phyloP scores from a whole-genome alignment of 2,113 vertebrate species.

The Accipiter cooperii region DNA sequence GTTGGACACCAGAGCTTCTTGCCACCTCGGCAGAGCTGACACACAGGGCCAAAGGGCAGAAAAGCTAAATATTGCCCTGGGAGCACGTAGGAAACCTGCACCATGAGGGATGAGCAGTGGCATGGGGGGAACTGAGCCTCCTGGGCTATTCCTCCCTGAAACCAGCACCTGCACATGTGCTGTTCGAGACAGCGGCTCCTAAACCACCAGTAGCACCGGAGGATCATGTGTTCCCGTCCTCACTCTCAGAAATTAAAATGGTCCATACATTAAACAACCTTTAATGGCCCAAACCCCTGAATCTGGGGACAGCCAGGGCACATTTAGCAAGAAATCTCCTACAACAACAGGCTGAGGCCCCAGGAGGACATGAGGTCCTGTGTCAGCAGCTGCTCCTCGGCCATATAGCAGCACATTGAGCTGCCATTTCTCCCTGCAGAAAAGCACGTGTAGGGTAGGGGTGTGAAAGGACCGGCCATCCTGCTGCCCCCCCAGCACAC shows the following conservation, averaged over 20 bases:
- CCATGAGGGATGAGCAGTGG: not conserved
- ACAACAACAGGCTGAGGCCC: not conserved
- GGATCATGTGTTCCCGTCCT: accelerated
- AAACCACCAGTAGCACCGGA: not conserved
- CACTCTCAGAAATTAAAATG: not conserved
- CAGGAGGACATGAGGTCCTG: not conserved
- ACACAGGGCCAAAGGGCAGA: not conserved
- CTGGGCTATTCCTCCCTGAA: not conserved
- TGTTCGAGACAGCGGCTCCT: accelerated
- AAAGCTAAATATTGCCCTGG: not conserved
- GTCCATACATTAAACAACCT: not conserved
- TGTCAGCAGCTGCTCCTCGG: not conserved
- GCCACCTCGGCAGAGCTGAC: not conserved
- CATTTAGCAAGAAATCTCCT: not conserved
- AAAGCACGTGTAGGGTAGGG: not conserved
- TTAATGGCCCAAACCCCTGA: not conserved
- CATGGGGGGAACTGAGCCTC: not conserved
- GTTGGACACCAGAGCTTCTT: not conserved
- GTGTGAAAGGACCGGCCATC: accelerated
- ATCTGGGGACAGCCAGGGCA: not conserved
- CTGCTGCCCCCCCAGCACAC: not conserved
- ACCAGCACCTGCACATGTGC: accelerated
- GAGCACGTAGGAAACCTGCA: accelerated
- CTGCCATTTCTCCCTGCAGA: not conserved
- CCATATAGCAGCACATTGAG: accelerated